Conservation (phyloP, 1,140 invertebrate species). For the Drosophila obscura region DNA sequence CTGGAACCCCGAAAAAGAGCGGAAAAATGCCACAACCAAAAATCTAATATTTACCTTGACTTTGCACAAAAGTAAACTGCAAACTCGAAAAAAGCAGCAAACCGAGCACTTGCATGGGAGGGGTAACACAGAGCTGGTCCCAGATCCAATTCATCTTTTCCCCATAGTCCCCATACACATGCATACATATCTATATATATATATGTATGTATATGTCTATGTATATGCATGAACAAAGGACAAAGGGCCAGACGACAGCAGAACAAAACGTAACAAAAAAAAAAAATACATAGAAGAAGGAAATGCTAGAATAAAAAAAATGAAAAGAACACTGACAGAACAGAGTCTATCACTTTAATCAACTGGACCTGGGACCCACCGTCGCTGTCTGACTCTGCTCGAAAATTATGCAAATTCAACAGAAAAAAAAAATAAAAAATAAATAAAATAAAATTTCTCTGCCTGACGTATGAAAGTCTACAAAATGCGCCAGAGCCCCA, state of each 20-base stretch:
- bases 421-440: slow-evolving; percentile 73
- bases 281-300: slow-evolving; percentile 6
- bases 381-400: slow-evolving; percentile 27
- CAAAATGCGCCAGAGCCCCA: slow-evolving; percentile 27
- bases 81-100: slow-evolving; percentile 51
- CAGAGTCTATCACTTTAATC: slow-evolving; percentile 78
- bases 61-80: slow-evolving; percentile 73
- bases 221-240: slow-evolving; percentile 62
- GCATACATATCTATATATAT: slow-evolving; percentile 6
- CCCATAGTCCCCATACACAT: slow-evolving; percentile 7
- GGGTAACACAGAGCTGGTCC: slow-evolving; percentile 14
- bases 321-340: slow-evolving; percentile 31
- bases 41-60: slow-evolving; percentile 82
- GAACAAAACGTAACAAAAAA: slow-evolving; percentile 14
- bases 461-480: slow-evolving; percentile 57
- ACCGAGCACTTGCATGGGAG: neutral
- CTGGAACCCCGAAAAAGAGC: slow-evolving; percentile 19
- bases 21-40: slow-evolving; percentile 72
- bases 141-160: slow-evolving; percentile 19
- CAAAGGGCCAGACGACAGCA: slow-evolving; percentile 66
- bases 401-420: slow-evolving; percentile 79
- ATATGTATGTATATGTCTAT: slow-evolving; percentile 15
- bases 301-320: slow-evolving; percentile 8
- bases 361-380: slow-evolving; percentile 51
- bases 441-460: slow-evolving; percentile 64